Evolutionary conservation across 37 sponge, comb jelly and placozoan species (phyloP).

Genomic region (Hormiphora californensis): DNA sequence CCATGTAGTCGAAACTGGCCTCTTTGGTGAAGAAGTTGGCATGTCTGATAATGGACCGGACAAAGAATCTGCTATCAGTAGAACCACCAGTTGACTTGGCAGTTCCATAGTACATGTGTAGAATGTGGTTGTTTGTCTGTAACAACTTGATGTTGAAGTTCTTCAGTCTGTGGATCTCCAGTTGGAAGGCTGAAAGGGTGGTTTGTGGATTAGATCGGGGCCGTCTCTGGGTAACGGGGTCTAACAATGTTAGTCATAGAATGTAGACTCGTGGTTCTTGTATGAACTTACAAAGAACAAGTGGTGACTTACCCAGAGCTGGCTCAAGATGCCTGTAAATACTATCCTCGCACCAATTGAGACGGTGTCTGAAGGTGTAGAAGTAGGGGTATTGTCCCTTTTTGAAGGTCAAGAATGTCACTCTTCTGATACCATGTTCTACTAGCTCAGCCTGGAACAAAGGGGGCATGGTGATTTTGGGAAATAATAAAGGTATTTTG

Average conservation of each 20-base stretch:
- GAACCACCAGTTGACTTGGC: slow-evolving; percentile 59
- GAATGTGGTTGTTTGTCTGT: slow-evolving; percentile 74
- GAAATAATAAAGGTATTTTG: too few relatives aligned
- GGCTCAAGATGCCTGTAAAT: slow-evolving; percentile 97
- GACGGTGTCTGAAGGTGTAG: slow-evolving; percentile 56
- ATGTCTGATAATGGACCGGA: slow-evolving; percentile 86
- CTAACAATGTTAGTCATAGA: too few relatives aligned
- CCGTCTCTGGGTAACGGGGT: too few relatives aligned
- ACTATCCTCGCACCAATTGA: slow-evolving; percentile 69
- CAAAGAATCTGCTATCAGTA: slow-evolving; percentile 65
- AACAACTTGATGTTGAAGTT: slow-evolving; percentile 80
- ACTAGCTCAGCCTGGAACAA: neutral
- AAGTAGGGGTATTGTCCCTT: slow-evolving; percentile 49
- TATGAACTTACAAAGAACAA: neutral
- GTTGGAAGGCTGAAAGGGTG: slow-evolving; percentile 73
- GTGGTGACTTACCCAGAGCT: slow-evolving; percentile 59
- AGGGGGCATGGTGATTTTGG: neutral
- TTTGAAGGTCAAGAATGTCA: slow-evolving; percentile 49
- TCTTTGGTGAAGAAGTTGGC: slow-evolving; percentile 84
- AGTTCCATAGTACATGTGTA: slow-evolving; percentile 90
- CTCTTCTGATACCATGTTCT: slow-evolving; percentile 6
- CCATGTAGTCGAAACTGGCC: slow-evolving; percentile 91
- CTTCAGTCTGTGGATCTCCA: slow-evolving; percentile 84
- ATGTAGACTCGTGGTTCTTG: too few relatives aligned
- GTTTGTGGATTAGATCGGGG: too few relatives aligned